These are phyloP conservation scores for Pecten maximus DNA, from an alignment of 2,888 invertebrate genomes.

Conservation along the genomic window DNA sequence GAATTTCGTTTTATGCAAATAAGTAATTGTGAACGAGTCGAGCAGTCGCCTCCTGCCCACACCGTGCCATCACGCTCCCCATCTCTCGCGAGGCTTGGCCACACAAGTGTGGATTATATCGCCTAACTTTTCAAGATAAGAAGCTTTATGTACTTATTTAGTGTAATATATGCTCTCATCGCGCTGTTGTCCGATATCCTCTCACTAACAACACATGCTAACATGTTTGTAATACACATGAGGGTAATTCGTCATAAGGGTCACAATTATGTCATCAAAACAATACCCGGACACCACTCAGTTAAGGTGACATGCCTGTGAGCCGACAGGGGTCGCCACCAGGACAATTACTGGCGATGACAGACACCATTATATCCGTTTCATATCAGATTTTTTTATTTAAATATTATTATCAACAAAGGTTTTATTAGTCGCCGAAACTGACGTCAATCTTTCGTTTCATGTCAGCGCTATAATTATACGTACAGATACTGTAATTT, in stretches of 20 bases:
- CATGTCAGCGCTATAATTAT: conserved; percentile 2
- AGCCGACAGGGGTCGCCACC: not conserved
- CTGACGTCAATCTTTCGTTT: conserved; percentile 5
- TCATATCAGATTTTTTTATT: not conserved
- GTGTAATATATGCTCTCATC: not conserved
- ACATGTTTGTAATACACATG: not conserved
- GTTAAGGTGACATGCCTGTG: conserved; percentile 2
- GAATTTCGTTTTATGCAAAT: conserved; percentile 27
- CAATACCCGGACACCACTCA: not conserved
- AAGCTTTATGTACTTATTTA: not conserved
- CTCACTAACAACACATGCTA: not conserved
- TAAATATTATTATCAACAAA: not conserved
- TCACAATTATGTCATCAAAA: not conserved
- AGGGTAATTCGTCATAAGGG: not conserved
- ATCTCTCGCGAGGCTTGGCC: not conserved
- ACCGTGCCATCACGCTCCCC: not conserved
- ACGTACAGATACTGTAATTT: conserved; percentile 11
- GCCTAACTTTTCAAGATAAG: not conserved
- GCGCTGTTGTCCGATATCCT: not conserved
- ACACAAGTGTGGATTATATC: not conserved
- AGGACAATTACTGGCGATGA: not conserved
- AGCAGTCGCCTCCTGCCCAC: conserved; percentile 1
- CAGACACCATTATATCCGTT: not conserved
- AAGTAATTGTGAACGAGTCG: not conserved
- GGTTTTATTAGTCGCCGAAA: not conserved